Base-by-base conservation (phyloP, 2,113 vertebrate species). In the Syrrhaptes paradoxus region DNA sequence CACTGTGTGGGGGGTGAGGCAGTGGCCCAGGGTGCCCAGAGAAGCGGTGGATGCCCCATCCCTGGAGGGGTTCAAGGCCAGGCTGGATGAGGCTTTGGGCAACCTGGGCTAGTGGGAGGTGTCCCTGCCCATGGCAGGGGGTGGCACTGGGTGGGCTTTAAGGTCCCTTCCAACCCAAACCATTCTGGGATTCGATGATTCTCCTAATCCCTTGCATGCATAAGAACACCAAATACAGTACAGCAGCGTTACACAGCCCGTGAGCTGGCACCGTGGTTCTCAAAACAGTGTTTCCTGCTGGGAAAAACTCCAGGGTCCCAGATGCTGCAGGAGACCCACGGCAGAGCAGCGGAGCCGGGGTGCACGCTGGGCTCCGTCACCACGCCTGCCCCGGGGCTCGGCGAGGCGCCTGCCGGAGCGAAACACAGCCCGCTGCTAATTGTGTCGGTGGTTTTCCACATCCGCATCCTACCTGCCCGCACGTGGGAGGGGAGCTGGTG, bases 281-380 rank as follows among this genome's bases (percentile, higher is more conserved):
- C n/a, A 18, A 28, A 14, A 26, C 12, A 2, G 3, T 13, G 18
- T 3, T 55, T 84, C 49, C 63, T 25, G 31, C 51, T 29, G 59
- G 51, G 9, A 63, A 28, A 43, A 77, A 46, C 13, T 0, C 57
- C 2, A 7, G 6, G 11, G 25, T 49, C 12, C 45, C 32, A 0
- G 1, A 3, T 14, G 49, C 55, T 1, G 0, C 0, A 9, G 7
- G 29, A 20, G 4, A 13, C 2, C 6, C 28, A 6, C 1, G 1
- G n/a, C 1, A 0, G 0, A 51, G 55, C 0, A 0, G 38, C 8
- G 2, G 41, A 38, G 61, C 43, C 0, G 3, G n/a, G 54, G 59
- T 46, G 32, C 25, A 2, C 3, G 1, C 29, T 0, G 3, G 32
- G 57, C 71, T 78, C 25, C 54, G 26, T 9, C 1, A 1, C 21